Evolutionary conservation across 2,113 vertebrate genomes (phyloP).

Genomic region (Sorex araneus): DNA sequence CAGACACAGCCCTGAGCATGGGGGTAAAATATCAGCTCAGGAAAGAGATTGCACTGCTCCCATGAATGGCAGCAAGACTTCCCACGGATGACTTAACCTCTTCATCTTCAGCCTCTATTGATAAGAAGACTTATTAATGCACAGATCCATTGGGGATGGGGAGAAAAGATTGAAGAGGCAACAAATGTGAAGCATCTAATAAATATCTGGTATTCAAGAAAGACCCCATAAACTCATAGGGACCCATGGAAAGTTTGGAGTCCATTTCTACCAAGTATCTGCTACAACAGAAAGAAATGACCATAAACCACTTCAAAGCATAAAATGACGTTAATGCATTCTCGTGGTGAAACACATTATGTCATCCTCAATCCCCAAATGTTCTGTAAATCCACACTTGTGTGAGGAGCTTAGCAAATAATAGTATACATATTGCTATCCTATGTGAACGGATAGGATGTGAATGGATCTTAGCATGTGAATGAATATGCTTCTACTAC

Average conservation of each 20-base stretch:
- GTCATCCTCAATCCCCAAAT: not conserved
- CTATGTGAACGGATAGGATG: no score
- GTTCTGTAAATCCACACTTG: constrained; percentile 27
- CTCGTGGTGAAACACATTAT: not conserved
- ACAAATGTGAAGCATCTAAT: not conserved
- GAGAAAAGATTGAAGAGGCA: not conserved
- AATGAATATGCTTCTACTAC: not conserved
- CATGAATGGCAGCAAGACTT: not conserved
- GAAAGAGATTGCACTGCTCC: not conserved
- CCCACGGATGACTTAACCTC: not conserved
- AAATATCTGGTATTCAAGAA: not conserved
- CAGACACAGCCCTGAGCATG: not conserved
- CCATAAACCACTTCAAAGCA: constrained; percentile 34
- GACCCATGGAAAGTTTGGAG: not conserved
- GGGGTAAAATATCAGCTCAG: not conserved
- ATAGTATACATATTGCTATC: no score
- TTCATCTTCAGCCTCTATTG: not conserved
- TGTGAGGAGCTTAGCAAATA: not conserved
- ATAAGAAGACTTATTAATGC: not conserved
- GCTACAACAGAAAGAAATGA: constrained; percentile 27
- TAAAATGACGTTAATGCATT: not conserved
- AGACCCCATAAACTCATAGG: not conserved
- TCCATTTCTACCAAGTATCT: constrained; percentile 14
- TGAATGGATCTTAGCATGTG: not conserved
- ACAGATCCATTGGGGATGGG: not conserved